Evolutionary conservation across 92 coral and sea anemone genomes (phyloP), one percentile per base, ranked within the genome.

Genomic region (Hydrozoanthus gracilis): DNA sequence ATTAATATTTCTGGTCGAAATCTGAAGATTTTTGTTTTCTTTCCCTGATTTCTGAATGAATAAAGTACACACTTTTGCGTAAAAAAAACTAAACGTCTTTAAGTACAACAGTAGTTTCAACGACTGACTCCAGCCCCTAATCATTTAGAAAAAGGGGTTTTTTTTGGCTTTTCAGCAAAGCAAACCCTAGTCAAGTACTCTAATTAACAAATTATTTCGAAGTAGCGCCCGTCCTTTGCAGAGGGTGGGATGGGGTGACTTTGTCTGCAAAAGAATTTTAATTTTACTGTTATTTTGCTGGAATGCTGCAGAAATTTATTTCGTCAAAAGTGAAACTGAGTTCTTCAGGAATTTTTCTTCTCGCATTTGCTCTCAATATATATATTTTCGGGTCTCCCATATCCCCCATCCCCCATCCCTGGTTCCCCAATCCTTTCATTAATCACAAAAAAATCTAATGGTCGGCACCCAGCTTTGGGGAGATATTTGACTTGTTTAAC

Each of bases 41-140:
- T 61, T 14, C 68, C 20, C 68, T 61, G 68, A 61, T 61, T 61
- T 61, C 68, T 61, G 68, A 61, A 61, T 61, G 68, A 61, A 61
- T 61, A 61, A 61, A 61, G 68, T 14, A 61, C 68, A 61, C 68
- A 61, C 68, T 61, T 61, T 61, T 61, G 68, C 68, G 18, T 61
- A 61, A 61, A 61, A 61, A 27, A 61, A 61, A 61, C 68, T 61
- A 61, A 61, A 61, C 68, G 68, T 61, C 68, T 61, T 61, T 61
- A 61, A 61, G 68, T 61, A 61, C 68, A 61, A 61, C 68, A 61
- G 68, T 61, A 61, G 12, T 61, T 61, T 61, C 68, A 61, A 61
- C 68, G 68, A 61, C 68, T 61, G 68, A 61, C 68, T 61, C 68
- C 68, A 61, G 68, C 68, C 68, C 68, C 68, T 61, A 61, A 61